phyloP scores from a whole-genome alignment of 2,797 vertebrate species.

The Erpetoichthys calabaricus region DNA sequence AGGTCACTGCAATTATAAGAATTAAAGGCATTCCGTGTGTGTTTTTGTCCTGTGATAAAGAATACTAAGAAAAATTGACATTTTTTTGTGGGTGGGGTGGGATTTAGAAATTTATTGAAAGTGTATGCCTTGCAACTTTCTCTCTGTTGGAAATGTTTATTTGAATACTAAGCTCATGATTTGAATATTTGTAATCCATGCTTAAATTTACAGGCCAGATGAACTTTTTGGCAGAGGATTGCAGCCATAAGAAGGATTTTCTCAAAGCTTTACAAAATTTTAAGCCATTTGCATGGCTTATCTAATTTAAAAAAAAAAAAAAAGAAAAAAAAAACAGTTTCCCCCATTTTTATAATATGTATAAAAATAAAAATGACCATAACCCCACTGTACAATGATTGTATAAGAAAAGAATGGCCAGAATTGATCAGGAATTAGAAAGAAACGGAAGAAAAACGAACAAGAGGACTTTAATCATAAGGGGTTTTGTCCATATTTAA shows the following conservation, averaged over 20 bases:
- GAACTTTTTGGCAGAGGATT: slow-evolving; percentile 71
- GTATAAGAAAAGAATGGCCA: slow-evolving; percentile 11
- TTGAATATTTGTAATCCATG: slow-evolving; percentile 79
- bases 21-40: slow-evolving; percentile 59
- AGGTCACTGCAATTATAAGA: slow-evolving; percentile 67
- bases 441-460: slow-evolving; percentile 24
- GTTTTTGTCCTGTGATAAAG: slow-evolving; percentile 51
- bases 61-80: slow-evolving; percentile 44
- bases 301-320: slow-evolving; percentile 59
- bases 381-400: slow-evolving; percentile 14
- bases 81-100: slow-evolving; percentile 47
- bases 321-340: slow-evolving; percentile 25
- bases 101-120: slow-evolving; percentile 63
- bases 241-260: slow-evolving; percentile 74
- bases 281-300: slow-evolving; percentile 74
- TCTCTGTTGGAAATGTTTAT: slow-evolving; percentile 69
- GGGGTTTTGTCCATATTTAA: slow-evolving; percentile 59
- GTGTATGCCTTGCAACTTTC: slow-evolving; percentile 72
- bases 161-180: slow-evolving; percentile 79
- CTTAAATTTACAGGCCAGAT: slow-evolving; percentile 79
- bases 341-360: slow-evolving; percentile 19
- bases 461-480: slow-evolving; percentile 37
- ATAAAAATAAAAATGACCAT: slow-evolving; percentile 36
- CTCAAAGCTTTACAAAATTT: slow-evolving; percentile 71
- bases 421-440: slow-evolving; percentile 16